Percentiles rank a stretch among this genome's conserved stretches.
These are phyloP conservation scores for Hydropsyche tenuis DNA, from an alignment of 1,140 invertebrate genomes.

Conservation along the genomic window DNA sequence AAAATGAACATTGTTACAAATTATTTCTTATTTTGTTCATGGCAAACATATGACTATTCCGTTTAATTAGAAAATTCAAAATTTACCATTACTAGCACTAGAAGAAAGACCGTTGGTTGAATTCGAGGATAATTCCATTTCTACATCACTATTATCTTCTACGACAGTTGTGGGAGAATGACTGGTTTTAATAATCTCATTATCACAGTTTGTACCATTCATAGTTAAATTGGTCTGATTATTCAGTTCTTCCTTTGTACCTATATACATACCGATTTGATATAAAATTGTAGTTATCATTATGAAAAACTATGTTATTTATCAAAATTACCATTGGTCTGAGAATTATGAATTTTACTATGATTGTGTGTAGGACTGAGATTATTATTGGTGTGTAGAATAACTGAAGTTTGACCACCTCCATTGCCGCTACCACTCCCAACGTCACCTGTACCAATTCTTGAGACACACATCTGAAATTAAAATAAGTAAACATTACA, in stretches of 20 bases:
- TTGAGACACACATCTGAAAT: conserved; percentile 51
- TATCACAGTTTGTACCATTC: conserved; percentile 59
- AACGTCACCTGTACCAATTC: conserved; percentile 51
- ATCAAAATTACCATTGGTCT: conserved; percentile 54
- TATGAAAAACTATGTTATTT: not conserved
- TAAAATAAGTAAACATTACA: not conserved
- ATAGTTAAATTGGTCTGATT: conserved; percentile 62
- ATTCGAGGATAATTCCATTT: conserved; percentile 63
- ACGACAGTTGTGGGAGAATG: conserved; percentile 46
- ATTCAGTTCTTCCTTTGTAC: conserved; percentile 64
- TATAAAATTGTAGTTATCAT: not conserved
- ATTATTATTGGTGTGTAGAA: conserved; percentile 56
- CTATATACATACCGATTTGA: conserved; percentile 37
- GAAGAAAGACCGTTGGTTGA: conserved; percentile 49
- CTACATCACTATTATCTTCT: conserved; percentile 63
- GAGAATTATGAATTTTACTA: conserved; percentile 43
- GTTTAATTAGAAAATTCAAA: not conserved
- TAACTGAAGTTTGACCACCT: conserved; percentile 56
- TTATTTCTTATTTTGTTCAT: too few relatives aligned
- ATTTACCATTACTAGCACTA: conserved; percentile 47
- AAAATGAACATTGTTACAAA: conserved; percentile 25
- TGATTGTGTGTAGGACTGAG: conserved; percentile 53
- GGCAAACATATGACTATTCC: too few relatives aligned
- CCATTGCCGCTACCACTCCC: conserved; percentile 50
- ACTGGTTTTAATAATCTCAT: conserved; percentile 44